Base-by-base conservation (phyloP, 2,113 vertebrate species). In the Oriolus oriolus region DNA sequence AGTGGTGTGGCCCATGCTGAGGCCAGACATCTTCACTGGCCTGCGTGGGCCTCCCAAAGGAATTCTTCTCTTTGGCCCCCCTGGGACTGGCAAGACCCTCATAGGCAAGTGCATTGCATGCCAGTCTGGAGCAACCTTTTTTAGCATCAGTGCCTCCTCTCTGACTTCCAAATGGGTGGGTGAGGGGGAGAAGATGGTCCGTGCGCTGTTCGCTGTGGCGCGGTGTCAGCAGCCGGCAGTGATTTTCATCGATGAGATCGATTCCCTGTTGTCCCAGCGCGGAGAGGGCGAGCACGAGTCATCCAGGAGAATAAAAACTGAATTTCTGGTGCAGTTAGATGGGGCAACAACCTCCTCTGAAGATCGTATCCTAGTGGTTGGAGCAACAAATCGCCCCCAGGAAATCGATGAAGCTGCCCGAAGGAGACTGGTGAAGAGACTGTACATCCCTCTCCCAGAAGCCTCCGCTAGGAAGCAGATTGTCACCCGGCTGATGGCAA, bases 161-260 rank as follows among this genome's bases (percentile, higher is more conserved):
- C 98, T 99, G 68, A 99, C 99, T 65, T 99, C 99, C 75, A 99
- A 99, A 27, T 99, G 99, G 99, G 99, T 99, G 19, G 99, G 99
- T 0, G 99, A 99, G 87, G 99, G 99, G 13, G 99, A 99, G 74
- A 99, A 99, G 95, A 99, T 99, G 99, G 99, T 99, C 18, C 98
- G 99, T 11, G 99, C 99, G 0, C 95, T 99, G 91, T 99, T 99
- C 11, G 95, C 99, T 27, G 99, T 99, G 20, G 99, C 99, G 3
- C 98, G 98, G 45, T 99, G 99, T 93, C 99, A 99, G 89, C 99
- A 99, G 82, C 99, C 99, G 2, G 98, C 99, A 3, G 99, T 99
- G 63, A 99, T 99, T 86, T 99, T 99, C 93, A 99, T 99, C 0
- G 99, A 99, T 33, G 99, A 99, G 91, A 99, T 99, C 3, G 99